phyloP scores from a whole-genome alignment of 2,113 vertebrate species.

The Galbula dea region DNA sequence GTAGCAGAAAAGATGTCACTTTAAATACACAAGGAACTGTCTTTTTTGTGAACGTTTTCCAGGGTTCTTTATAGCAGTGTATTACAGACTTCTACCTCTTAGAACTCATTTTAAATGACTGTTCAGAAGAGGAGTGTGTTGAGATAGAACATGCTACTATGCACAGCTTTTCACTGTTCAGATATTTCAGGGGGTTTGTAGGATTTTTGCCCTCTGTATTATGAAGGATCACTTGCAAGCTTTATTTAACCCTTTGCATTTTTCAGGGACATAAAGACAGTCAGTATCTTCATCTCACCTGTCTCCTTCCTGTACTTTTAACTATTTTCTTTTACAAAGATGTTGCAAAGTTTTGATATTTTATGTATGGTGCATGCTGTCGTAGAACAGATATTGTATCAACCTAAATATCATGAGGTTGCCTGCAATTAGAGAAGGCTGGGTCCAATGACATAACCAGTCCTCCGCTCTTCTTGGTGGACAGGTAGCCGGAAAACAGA shows the following conservation, averaged over 20 bases:
- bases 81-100: background rate
- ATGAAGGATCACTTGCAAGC: background rate
- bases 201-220: background rate
- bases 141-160: background rate
- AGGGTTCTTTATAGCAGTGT: background rate
- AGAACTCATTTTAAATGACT: background rate
- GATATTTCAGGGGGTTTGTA: background rate
- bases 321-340: background rate
- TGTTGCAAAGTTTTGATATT: background rate
- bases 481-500: background rate
- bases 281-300: background rate
- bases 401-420: background rate
- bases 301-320: background rate
- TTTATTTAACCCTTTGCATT: background rate
- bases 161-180: background rate
- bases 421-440: background rate
- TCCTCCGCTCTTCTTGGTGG: rapidly evolving
- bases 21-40: background rate
- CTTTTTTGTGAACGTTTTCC: rapidly evolving
- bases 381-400: background rate
- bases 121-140: background rate
- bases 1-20: background rate
- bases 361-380: background rate
- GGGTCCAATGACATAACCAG: background rate
- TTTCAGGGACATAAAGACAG: background rate